Evolutionary conservation across 2,797 vertebrate genomes (phyloP).

Genomic region (Tokudaia tokunoshimensis): DNA sequence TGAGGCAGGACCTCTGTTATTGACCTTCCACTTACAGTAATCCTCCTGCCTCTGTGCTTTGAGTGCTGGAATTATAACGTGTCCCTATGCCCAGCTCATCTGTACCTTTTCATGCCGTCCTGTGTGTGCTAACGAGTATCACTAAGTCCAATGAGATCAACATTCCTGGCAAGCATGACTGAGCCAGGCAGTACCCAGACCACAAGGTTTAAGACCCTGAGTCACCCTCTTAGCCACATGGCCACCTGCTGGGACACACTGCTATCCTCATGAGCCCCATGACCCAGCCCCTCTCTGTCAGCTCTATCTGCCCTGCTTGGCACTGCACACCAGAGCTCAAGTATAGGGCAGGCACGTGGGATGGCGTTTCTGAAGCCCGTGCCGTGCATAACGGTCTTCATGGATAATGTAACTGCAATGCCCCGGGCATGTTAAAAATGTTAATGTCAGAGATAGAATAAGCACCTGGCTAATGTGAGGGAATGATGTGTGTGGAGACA

Average conservation of each 20-base stretch:
- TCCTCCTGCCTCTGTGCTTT: not conserved
- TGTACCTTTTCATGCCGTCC: not conserved
- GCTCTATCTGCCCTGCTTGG: not conserved
- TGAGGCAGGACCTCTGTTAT: no score
- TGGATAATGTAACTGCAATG: no score
- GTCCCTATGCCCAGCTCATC: not conserved
- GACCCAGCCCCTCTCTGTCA: not conserved
- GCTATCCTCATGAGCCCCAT: not conserved
- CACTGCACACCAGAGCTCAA: no score
- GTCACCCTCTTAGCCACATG: not conserved
- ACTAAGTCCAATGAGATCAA: not conserved
- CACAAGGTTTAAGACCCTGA: rapidly evolving
- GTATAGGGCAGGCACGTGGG: not conserved
- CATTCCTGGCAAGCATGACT: rapidly evolving
- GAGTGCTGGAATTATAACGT: not conserved
- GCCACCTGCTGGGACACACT: not conserved
- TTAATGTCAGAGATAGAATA: not conserved
- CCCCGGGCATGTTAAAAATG: not conserved
- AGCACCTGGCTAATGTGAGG: not conserved
- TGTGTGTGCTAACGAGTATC: not conserved
- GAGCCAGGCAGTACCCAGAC: not conserved
- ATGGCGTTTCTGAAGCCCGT: not conserved
- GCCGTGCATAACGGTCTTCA: not conserved
- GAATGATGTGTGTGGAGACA: not conserved
- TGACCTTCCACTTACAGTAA: not conserved